Base-by-base conservation (phyloP, 2,888 invertebrate genomes). In the Myathropa florea region DNA sequence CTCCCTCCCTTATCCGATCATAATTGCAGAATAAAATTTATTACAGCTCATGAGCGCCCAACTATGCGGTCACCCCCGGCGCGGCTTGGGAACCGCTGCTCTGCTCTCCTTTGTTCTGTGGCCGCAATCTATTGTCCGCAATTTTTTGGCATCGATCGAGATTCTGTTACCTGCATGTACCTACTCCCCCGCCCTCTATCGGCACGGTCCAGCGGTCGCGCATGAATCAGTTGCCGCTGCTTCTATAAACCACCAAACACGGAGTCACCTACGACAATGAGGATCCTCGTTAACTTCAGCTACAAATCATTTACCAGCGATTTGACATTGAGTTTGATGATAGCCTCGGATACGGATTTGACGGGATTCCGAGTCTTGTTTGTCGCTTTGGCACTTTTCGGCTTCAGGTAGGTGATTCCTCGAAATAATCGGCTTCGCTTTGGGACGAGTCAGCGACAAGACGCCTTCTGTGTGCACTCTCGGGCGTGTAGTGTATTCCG, bases 371-470 rank as follows among this genome's bases (percentile, higher is more conserved):
- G 28, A 71, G 33, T 55, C 65, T 70, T 83, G 46, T 46, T 68
- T 18, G 7, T 64, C 12, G 18, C 46, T 64, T 75, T 84, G 65
- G 83, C 83, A 80, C 65, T 76, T 67, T 36, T 64, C 23, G 67
- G 68, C 71, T 84, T 84, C 82, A 82, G 85, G 85, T 85, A 85
- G 73, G 70, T 85, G 60, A 70, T 85, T 82, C 85, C 60, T 77
- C 77, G 77, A 85, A 84, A 67, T 65, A 53, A 71, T 71, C 81
- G 84, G 75, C 70, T 79, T 80, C 39, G 64, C 24, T 71, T 65
- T 65, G 39, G 53, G 72, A 61, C 33, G 33, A 3, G 12, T 12
- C 33, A 33, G 1, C 33, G 33, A 18, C 46, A 46, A 46, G 46
- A 18, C 46, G 46, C 46, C 18, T 46, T 46, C 46, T 80, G 36